Base-by-base conservation (phyloP, 2,797 vertebrate genomes). In the Pyrocephalus nanus region DNA sequence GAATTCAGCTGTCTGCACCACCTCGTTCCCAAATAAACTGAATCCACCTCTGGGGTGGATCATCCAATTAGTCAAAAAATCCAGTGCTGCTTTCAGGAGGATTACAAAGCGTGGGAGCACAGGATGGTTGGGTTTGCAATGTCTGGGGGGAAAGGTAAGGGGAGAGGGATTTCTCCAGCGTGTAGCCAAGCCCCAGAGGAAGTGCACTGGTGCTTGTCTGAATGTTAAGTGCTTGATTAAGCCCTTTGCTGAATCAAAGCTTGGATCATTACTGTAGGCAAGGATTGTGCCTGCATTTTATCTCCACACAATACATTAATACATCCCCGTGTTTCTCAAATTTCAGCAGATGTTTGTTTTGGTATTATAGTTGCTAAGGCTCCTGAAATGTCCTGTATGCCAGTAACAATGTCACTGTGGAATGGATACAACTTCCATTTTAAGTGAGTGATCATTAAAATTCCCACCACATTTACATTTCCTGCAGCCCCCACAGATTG, bases 161-260 rank as follows among this genome's bases (percentile, higher is more conserved):
- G 27, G 23, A 8, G 50, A 67, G 74, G 60, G 50, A 73, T 55
- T 92, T 75, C 57, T 82, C 60, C 5, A 0, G 7, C 8, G 38
- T 67, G 74, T 34, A 82, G 84, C 42, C 30, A 53, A 86, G 50
- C 71, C 83, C 64, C 83, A 85, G 6, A 88, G 80, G 53, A 88
- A 74, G 43, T 3, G 65, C 83, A 67, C 9, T 11, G 6, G 65
- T 30, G 66, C 67, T 77, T 74, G 77, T 84, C 77, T 91, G 75
- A 79, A 82, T 51, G 69, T 22, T 74, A 90, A 88, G 55, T 1
- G 0, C 60, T 61, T 92, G 80, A 86, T 86, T 88, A 92, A 95
- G 60, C 48, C n/a, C 51, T 82, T 72, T 61, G 64, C 77, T 76
- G 77, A 85, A 90, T 92, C 90, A 74, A 95, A 92, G 83, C 45